Percentiles rank a stretch among this genome's conserved stretches.
phyloP scores from a whole-genome alignment of 2,797 vertebrate species.

The Paguma larvata region DNA sequence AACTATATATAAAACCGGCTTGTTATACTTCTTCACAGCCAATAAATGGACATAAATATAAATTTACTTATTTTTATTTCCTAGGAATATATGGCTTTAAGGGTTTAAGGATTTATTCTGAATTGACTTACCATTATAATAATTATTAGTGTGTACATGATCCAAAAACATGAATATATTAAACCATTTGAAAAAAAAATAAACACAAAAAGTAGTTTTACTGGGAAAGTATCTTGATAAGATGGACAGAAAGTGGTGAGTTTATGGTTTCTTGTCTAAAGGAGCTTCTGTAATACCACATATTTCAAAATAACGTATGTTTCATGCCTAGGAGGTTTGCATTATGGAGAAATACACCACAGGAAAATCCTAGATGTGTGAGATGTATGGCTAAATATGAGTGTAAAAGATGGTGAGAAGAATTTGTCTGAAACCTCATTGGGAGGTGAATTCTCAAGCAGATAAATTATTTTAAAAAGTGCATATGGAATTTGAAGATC shows the following conservation, averaged over 20 bases:
- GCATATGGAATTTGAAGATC: background rate
- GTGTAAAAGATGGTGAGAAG: background rate
- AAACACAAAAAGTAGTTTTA: background rate
- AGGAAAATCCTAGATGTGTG: background rate
- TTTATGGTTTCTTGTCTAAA: constrained; percentile 36
- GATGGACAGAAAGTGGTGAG: background rate
- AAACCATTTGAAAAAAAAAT: constrained; percentile 28
- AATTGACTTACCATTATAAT: background rate
- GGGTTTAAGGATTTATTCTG: constrained; percentile 1
- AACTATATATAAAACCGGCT: background rate
- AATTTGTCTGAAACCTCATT: background rate
- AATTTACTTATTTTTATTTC: constrained; percentile 8
- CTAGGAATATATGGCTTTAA: background rate
- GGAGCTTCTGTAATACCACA: background rate
- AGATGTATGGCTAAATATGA: background rate
- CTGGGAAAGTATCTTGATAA: background rate
- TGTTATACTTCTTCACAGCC: background rate
- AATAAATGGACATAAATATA: background rate
- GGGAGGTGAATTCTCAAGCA: background rate
- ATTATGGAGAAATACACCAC: background rate
- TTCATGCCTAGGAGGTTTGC: background rate
- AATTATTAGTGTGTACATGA: background rate
- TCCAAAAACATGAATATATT: constrained; percentile 25
- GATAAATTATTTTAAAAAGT: background rate
- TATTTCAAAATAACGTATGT: constrained; percentile 4